A percentile compares a stretch with the other conserved stretches of the same genome.
Evolutionary conservation across 2,113 vertebrate species (phyloP).

Genomic region (Pituophis catenifer): DNA sequence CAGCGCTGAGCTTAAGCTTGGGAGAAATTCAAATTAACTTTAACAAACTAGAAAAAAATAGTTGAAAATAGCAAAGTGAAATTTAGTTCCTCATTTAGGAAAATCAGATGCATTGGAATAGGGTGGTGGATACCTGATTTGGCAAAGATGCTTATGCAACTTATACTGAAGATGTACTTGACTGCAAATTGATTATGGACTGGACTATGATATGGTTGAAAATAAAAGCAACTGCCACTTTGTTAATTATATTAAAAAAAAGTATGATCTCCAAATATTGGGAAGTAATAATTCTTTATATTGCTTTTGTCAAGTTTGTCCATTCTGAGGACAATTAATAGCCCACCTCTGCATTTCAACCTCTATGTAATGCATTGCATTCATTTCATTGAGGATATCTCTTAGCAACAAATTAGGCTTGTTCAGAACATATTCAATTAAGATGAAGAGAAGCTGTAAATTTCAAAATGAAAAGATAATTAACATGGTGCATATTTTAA

Average conservation of each 20-base stretch:
- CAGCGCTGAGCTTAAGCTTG: not conserved
- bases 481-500: not conserved
- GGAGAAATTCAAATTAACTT: not conserved
- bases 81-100: not conserved
- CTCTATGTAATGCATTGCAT: not conserved
- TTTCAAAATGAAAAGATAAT: not conserved
- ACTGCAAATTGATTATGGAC: not conserved
- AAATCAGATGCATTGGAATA: not conserved
- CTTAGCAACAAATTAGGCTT: not conserved
- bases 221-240: not conserved
- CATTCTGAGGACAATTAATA: not conserved
- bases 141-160: not conserved
- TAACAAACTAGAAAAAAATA: not conserved
- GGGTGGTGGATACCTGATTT: not conserved
- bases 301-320: not conserved
- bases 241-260: not conserved
- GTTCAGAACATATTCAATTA: not conserved
- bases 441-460: not conserved
- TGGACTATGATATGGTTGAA: not conserved
- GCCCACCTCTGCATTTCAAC: not conserved
- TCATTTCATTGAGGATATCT: not conserved
- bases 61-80: not conserved
- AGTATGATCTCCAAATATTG: not conserved
- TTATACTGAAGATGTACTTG: not conserved
- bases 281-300: not conserved